Evolutionary conservation across 2,888 invertebrate species (phyloP).

Genomic region (Neria commutata): DNA sequence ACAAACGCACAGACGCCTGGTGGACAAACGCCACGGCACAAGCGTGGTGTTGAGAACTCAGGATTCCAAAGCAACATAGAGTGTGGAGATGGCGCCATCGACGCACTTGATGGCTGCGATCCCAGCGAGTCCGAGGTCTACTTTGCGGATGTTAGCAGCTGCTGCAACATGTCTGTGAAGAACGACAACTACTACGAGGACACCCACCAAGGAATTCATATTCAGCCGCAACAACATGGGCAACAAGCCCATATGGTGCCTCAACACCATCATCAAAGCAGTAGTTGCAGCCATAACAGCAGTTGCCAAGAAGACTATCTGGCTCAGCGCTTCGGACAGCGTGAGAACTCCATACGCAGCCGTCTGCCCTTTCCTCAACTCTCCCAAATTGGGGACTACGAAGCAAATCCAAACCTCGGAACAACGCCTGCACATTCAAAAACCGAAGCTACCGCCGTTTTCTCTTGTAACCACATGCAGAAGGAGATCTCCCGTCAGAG

Average conservation of each 20-base stretch:
- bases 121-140: conserved; percentile 83
- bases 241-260: conserved; percentile 32
- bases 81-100: conserved; percentile 42
- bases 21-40: conserved; percentile 29
- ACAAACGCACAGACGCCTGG: conserved; percentile 7
- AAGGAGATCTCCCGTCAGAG: conserved; percentile 60
- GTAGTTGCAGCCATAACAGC: conserved; percentile 45
- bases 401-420: conserved; percentile 42
- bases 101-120: conserved; percentile 58
- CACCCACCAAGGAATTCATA: conserved; percentile 33
- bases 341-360: conserved; percentile 68
- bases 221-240: conserved; percentile 4
- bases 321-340: conserved; percentile 65
- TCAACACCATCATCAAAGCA: conserved; percentile 32
- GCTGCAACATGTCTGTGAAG: conserved; percentile 77
- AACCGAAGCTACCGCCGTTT: conserved; percentile 35
- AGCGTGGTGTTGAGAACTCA: conserved; percentile 74
- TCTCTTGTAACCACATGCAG: conserved; percentile 48
- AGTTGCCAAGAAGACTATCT: conserved; percentile 66
- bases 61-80: conserved; percentile 77
- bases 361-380: conserved; percentile 66
- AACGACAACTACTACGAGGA: conserved; percentile 62
- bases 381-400: conserved; percentile 58
- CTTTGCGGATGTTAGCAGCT: conserved; percentile 85
- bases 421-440: conserved; percentile 36